Conservation (phyloP, 2,888 invertebrate species). For the Busseola fusca region DNA sequence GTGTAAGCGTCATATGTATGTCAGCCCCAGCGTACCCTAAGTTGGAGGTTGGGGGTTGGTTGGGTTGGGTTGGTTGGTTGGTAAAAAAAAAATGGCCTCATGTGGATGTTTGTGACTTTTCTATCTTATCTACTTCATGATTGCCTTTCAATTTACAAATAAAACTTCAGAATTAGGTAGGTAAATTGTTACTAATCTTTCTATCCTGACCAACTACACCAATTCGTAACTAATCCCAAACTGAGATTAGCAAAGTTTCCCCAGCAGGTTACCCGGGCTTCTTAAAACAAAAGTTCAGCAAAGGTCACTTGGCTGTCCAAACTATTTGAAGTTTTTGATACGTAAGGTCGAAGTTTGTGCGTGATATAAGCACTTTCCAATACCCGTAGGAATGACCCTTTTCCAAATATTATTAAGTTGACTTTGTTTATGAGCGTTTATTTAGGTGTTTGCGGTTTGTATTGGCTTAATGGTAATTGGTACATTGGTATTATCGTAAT, state of each 20-base stretch:
- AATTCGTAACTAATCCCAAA: slow-evolving; percentile 38
- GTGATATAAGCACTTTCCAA: slow-evolving; percentile 31
- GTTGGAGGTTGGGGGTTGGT: too few relatives aligned
- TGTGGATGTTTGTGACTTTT: too few relatives aligned
- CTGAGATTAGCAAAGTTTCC: slow-evolving; percentile 51
- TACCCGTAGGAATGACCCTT: slow-evolving; percentile 41
- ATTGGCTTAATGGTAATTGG: slow-evolving; percentile 2
- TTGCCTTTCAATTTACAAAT: background rate
- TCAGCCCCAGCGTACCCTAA: too few relatives aligned
- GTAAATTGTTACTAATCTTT: slow-evolving; percentile 12
- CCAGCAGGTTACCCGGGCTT: slow-evolving; percentile 16
- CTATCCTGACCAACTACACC: slow-evolving; percentile 3
- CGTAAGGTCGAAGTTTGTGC: slow-evolving; percentile 35
- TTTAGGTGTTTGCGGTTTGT: slow-evolving; percentile 28
- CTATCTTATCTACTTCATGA: background rate
- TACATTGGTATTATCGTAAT: slow-evolving; percentile 5
- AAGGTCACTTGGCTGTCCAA: slow-evolving; percentile 34
- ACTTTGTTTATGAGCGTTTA: slow-evolving; percentile 36
- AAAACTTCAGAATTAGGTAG: slow-evolving; percentile 11
- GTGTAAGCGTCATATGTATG: too few relatives aligned
- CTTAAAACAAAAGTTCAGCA: slow-evolving; percentile 51
- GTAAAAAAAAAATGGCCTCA: too few relatives aligned
- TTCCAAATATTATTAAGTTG: slow-evolving; percentile 38
- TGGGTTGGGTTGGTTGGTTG: too few relatives aligned
- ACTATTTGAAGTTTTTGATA: slow-evolving; percentile 31